Conservation (phyloP, 2,888 invertebrate species). For the Rhagium mordax region DNA sequence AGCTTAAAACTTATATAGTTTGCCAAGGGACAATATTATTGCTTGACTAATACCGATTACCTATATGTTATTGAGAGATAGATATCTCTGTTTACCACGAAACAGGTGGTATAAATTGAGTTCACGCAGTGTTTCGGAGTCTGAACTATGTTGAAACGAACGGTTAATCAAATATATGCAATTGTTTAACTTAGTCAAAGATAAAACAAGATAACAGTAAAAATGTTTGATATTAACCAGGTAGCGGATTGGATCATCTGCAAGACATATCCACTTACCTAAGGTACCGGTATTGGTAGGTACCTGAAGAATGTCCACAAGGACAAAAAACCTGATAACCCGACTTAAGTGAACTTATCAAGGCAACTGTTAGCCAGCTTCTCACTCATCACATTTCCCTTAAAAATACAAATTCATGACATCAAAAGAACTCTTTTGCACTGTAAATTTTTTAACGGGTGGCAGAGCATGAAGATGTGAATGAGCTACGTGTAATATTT, state of each 20-base stretch:
- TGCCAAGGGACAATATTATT: background rate
- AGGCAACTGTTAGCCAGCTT: background rate
- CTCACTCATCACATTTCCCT: background rate
- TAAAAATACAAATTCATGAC: conserved; percentile 5
- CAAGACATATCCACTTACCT: conserved; percentile 16
- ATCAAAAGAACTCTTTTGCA: conserved; percentile 2
- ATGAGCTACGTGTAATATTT: conserved; percentile 49
- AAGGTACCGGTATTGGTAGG: conserved; percentile 37
- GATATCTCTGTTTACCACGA: background rate
- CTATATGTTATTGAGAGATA: background rate
- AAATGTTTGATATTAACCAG: conserved; percentile 33
- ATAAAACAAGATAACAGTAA: conserved; percentile 50
- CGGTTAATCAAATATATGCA: conserved; percentile 47
- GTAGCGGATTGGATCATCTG: conserved; percentile 45
- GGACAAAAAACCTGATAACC: conserved; percentile 44
- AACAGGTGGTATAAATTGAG: background rate
- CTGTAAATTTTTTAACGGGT: conserved; percentile 30
- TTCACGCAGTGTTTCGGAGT: background rate
- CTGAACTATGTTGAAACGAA: conserved; percentile 9
- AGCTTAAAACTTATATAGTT: background rate
- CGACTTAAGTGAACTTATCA: conserved; percentile 34
- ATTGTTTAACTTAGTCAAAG: conserved; percentile 35
- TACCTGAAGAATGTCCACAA: conserved; percentile 43
- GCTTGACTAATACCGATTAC: background rate
- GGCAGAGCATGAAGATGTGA: conserved; percentile 44